Conservation (phyloP, 2,113 vertebrate genomes). For the Neolamprologus tretocephalus region DNA sequence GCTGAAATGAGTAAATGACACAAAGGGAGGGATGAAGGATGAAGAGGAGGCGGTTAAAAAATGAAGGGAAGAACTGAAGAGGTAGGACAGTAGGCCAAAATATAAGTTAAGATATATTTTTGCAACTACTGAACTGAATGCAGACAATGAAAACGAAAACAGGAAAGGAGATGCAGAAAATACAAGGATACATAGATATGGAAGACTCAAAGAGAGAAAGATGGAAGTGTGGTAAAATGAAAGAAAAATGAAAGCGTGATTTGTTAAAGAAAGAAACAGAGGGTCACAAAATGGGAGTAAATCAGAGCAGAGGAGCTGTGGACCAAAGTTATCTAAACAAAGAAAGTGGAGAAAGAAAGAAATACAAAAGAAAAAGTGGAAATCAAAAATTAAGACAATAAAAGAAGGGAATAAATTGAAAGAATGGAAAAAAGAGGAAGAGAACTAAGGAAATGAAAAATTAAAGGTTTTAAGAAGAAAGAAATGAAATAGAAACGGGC, state of each 20-base stretch:
- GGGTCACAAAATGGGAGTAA: not conserved
- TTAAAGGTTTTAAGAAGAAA: not conserved
- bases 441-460: not conserved
- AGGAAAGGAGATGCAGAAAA: not conserved
- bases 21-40: not conserved
- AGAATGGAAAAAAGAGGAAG: not conserved
- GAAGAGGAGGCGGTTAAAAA: not conserved
- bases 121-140: not conserved
- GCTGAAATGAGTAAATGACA: not conserved
- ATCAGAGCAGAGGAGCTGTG: not conserved
- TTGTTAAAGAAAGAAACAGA: not conserved
- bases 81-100: not conserved
- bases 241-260: not conserved
- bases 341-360: not conserved
- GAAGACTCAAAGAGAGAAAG: not conserved
- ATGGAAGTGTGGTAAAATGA: not conserved
- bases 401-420: not conserved
- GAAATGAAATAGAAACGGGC: not conserved
- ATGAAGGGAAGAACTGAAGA: not conserved
- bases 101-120: not conserved
- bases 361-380: not conserved
- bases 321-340: not conserved
- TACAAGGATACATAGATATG: not conserved
- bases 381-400: not conserved
- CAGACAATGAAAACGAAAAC: not conserved